Evolutionary conservation across 2,797 vertebrate species (phyloP).

Genomic region (Phoeniculus purpureus): DNA sequence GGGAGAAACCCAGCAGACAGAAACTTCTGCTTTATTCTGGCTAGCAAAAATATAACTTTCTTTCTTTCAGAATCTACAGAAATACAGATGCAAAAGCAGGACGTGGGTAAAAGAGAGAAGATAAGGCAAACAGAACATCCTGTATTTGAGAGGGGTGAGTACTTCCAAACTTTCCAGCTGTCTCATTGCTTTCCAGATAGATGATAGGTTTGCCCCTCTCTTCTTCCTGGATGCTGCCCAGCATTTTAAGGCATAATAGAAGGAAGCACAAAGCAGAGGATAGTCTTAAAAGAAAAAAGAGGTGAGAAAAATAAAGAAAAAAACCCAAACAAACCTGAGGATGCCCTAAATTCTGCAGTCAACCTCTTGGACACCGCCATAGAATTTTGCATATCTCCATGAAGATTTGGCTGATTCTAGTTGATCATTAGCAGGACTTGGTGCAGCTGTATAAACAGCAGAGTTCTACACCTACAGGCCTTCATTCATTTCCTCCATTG

Average conservation of each 20-base stretch:
- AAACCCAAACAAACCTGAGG: background rate
- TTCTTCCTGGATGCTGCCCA: background rate
- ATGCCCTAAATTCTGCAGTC: background rate
- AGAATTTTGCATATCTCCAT: slow-evolving; percentile 9
- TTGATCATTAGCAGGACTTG: slow-evolving; percentile 39
- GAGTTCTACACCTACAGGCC: slow-evolving; percentile 44
- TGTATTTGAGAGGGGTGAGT: slow-evolving; percentile 40
- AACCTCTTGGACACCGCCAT: background rate
- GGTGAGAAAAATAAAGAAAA: background rate
- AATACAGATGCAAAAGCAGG: slow-evolving; percentile 28
- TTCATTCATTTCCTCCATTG: slow-evolving; percentile 45
- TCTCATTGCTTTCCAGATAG: background rate
- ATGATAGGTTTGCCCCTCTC: background rate
- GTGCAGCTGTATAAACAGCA: slow-evolving; percentile 60
- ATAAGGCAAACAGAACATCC: slow-evolving; percentile 29
- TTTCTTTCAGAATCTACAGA: slow-evolving; percentile 43
- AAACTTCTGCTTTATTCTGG: background rate
- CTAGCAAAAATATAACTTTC: slow-evolving; percentile 26
- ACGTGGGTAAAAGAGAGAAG: slow-evolving; percentile 9
- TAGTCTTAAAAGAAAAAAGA: background rate
- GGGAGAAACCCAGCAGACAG: background rate
- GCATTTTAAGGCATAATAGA: background rate
- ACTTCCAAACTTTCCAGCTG: slow-evolving; percentile 21
- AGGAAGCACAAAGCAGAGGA: background rate
- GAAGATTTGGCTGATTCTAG: slow-evolving; percentile 1